Conservation (phyloP, 2,888 invertebrate species). For the Cryptocephalus primarius region DNA sequence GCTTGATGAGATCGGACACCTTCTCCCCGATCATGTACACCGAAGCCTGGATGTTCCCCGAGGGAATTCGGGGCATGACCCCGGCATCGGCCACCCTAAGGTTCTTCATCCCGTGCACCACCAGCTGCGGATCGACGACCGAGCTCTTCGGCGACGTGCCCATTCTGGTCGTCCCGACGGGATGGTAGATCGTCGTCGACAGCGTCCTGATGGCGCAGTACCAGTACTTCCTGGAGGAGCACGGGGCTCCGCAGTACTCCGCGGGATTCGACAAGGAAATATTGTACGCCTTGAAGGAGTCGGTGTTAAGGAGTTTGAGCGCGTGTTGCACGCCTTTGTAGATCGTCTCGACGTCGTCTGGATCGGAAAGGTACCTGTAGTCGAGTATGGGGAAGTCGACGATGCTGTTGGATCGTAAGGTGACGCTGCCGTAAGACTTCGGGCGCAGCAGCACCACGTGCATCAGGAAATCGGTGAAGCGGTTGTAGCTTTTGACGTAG, state of each 20-base stretch:
- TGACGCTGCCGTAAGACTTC: background rate
- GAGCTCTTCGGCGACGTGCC: conserved; percentile 38
- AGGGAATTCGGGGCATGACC: conserved; percentile 41
- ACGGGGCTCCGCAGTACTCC: background rate
- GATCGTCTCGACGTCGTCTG: background rate
- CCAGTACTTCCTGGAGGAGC: conserved; percentile 34
- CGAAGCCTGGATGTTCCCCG: conserved; percentile 42
- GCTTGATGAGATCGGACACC: conserved; percentile 40
- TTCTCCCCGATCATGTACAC: conserved; percentile 47
- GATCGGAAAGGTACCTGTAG: background rate
- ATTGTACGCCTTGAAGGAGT: background rate
- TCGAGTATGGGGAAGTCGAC: background rate
- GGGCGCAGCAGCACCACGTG: background rate
- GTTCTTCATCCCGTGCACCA: conserved; percentile 40
- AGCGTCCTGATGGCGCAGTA: conserved; percentile 37
- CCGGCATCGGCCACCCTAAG: conserved; percentile 44
- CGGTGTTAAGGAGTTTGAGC: background rate
- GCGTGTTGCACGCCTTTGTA: background rate
- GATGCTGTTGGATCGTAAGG: background rate
- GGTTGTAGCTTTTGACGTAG: background rate
- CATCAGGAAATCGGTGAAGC: background rate
- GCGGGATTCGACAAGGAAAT: background rate
- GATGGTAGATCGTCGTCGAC: conserved; percentile 38
- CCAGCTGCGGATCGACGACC: conserved; percentile 43
- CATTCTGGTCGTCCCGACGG: conserved; percentile 45